Evolutionary conservation across 2,888 invertebrate species (phyloP).

Genomic region (Stenoptilia bipunctidactyla): DNA sequence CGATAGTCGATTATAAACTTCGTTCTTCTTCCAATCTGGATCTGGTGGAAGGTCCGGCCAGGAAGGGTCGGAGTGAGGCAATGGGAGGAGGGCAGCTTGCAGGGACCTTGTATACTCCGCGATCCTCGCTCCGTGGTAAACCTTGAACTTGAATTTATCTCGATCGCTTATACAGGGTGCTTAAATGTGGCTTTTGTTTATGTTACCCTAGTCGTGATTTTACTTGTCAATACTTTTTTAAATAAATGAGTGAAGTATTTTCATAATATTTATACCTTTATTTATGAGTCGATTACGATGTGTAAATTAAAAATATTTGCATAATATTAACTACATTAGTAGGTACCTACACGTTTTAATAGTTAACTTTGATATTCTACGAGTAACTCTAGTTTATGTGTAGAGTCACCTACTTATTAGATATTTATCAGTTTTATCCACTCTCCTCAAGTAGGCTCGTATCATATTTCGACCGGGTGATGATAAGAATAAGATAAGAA

Average conservation of each 20-base stretch:
- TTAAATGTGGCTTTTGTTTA: constrained; percentile 7
- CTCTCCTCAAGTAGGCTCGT: too few species aligned
- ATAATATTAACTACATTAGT: too few species aligned
- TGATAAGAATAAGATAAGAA: too few species aligned
- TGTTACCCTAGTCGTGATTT: background rate
- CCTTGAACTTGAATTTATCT: constrained; percentile 68
- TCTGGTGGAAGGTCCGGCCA: constrained; percentile 23
- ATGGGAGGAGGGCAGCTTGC: constrained; percentile 36
- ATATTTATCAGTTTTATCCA: too few species aligned
- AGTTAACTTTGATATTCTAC: too few species aligned
- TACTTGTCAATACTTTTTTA: background rate
- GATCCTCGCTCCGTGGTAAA: background rate
- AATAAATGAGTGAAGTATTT: background rate
- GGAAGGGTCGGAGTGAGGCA: constrained; percentile 32
- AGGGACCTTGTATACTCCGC: constrained; percentile 48
- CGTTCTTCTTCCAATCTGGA: background rate
- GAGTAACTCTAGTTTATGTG: too few species aligned
- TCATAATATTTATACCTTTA: background rate
- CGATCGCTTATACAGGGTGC: constrained; percentile 49
- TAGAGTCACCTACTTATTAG: too few species aligned
- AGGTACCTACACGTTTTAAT: too few species aligned
- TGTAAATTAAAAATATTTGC: too few species aligned
- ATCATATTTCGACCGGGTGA: too few species aligned
- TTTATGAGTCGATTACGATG: background rate
- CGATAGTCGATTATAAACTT: too few species aligned